Base-by-base conservation (phyloP, 2,113 vertebrate genomes). In the Hippocampus abdominalis region DNA sequence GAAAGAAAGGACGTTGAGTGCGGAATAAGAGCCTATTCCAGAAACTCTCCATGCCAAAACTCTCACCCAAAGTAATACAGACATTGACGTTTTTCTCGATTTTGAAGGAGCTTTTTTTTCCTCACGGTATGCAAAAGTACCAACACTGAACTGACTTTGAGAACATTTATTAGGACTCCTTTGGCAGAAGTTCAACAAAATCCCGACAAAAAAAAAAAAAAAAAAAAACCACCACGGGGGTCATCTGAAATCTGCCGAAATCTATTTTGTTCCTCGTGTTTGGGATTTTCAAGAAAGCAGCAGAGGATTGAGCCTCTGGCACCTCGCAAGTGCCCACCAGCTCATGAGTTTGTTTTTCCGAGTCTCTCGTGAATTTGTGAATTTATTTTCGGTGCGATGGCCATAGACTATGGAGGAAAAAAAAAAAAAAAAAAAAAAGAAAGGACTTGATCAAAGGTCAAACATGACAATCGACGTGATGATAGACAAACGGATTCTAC, bases 301-400 rank as follows among this genome's bases (percentile, higher is more conserved):
- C 87, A 88, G 88, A 84, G 84, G 86, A 76, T 94, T 91, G 90
- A 94, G 92, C 93, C 93, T 95, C 92, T 92, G 93, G 93, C 93
- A 93, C 94, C 93, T 94, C 93, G 91, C 90, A 93, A 98, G 97
- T 99, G 96, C 95, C 96, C 95, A 96, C 94, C 93, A 95, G 93
- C 94, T 94, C 87, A 90, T 92, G 92, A 92, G 93, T 92, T 86
- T 88, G 81, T 90, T 80, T 79, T 90, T 84, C 87, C 84, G 84
- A 82, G 84, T 89, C 86, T 84, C 75, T 87, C 2, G 86, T 87
- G 74, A 87, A 89, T 84, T 78, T 73, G 71, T 74, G 79, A 77
- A 80, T 89, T 89, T 87, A 70, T 87, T 80, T 86, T 89, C 69
- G 69, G 73, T 83, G 82, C 84, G 81, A 82, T 82, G 82, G 84